phyloP scores from a whole-genome alignment of 2,113 vertebrate species.

The Petrocephalus microphthalmus region DNA sequence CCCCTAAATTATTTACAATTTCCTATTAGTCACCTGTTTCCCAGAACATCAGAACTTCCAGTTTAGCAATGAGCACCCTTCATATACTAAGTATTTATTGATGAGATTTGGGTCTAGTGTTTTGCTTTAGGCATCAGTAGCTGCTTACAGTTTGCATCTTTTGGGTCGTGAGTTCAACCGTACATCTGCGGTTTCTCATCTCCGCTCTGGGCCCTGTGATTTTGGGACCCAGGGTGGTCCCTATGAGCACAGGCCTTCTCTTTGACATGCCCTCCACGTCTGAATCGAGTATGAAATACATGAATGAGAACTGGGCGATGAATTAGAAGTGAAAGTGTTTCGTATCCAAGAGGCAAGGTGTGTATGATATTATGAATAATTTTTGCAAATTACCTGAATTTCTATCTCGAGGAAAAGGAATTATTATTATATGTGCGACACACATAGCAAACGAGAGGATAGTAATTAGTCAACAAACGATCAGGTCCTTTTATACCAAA shows the following conservation, averaged over 20 bases:
- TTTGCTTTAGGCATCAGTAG: not conserved
- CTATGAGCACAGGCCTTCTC: not conserved
- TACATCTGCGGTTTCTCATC: not conserved
- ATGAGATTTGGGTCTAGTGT: not conserved
- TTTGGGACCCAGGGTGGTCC: not conserved
- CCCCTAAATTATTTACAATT: not conserved
- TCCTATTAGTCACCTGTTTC: not conserved
- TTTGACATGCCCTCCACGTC: not conserved
- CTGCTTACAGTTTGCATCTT: not conserved
- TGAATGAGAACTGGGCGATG: not conserved
- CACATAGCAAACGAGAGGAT: not conserved
- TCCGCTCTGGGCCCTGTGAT: not conserved
- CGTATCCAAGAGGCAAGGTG: not conserved
- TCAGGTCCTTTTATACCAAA: not conserved
- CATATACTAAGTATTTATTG: not conserved
- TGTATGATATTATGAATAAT: conserved; percentile 11
- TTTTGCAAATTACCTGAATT: not conserved
- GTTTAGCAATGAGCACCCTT: not conserved
- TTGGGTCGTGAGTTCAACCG: not conserved
- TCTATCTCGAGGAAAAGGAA: not conserved
- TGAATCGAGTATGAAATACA: not conserved
- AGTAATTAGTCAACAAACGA: not conserved
- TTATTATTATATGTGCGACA: not conserved
- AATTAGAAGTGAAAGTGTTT: not conserved
- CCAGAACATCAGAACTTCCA: not conserved